Conservation (phyloP, 2,113 vertebrate genomes). For the Rhineura floridana region DNA sequence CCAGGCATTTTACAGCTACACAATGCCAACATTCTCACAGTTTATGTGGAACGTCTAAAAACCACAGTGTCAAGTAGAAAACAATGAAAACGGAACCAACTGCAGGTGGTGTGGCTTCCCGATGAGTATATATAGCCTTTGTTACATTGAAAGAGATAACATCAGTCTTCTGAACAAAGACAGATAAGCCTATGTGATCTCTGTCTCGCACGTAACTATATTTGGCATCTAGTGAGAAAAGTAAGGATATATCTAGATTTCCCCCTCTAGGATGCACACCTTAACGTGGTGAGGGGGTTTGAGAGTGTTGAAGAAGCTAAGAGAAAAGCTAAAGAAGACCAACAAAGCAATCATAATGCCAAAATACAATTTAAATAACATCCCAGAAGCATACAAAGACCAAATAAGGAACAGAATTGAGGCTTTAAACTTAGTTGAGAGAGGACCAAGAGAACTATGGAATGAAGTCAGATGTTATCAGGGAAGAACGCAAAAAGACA, state of each 20-base stretch:
- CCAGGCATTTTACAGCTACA: neutral
- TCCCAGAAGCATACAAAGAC: no score
- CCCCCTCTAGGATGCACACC: neutral
- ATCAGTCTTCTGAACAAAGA: neutral
- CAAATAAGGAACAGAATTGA: no score
- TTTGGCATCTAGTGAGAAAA: neutral
- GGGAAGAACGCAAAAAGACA: no score
- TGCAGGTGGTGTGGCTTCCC: constrained; percentile 15
- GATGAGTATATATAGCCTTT: neutral
- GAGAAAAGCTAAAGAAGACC: no score
- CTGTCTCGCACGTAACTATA: neutral
- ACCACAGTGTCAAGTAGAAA: neutral
- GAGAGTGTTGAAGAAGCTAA: no score
- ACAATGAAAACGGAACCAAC: neutral
- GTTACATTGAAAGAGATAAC: neutral
- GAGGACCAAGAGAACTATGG: no score
- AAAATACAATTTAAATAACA: no score
- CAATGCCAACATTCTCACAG: neutral
- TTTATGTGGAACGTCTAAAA: neutral
- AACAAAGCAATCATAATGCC: no score
- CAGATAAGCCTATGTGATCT: neutral
- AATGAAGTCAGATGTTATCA: no score
- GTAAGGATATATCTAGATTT: neutral
- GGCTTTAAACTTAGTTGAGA: no score
- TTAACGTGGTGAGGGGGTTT: no score